Base-by-base conservation (phyloP, 1,140 invertebrate genomes). In the Hyles euphorbiae region DNA sequence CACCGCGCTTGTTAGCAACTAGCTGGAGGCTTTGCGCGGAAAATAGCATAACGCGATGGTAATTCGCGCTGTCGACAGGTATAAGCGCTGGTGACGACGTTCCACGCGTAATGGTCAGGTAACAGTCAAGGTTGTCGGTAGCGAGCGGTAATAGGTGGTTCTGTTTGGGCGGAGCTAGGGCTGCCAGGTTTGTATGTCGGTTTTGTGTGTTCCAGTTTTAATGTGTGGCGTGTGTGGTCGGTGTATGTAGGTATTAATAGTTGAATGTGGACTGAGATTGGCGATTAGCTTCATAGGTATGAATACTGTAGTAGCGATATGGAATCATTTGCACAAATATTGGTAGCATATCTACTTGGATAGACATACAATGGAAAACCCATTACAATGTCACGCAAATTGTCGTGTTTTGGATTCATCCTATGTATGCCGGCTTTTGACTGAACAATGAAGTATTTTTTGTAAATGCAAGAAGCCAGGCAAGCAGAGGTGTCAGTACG, bases 91-190 rank as follows among this genome's bases (percentile, higher is more conserved):
- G 81, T 76, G 78, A 81, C 77, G 74, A 67, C 46, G 63, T 61
- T 54, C 68, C 61, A 70, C 74, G 71, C 72, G 69, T 82, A 82
- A 83, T 82, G 68, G 67, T 58, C 65, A 63, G 70, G 60, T 74
- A 75, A 78, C 79, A 82, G 76, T 74, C 84, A 84, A 85, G 81
- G 79, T 71, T 85, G 68, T 75, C 81, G 49, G 81, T 85, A 84
- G 84, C 83, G 73, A 74, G 66, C 65, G 68, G 72, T 79, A 81
- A 82, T 83, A 77, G 81, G 83, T 76, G 72, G 76, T 72, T 72
- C 69, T 58, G 53, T 60, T 65, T 72, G 81, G 81, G 83, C 81
- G 83, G 76, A 72, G 73, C 76, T 68, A 3, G 53, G 36, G 22
- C 40, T 54, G 53, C 53, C 53, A 54, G 34, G 9, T 10, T 5